Evolutionary conservation across 2,797 vertebrate species (phyloP).

Genomic region (Anomalospiza imberbis): DNA sequence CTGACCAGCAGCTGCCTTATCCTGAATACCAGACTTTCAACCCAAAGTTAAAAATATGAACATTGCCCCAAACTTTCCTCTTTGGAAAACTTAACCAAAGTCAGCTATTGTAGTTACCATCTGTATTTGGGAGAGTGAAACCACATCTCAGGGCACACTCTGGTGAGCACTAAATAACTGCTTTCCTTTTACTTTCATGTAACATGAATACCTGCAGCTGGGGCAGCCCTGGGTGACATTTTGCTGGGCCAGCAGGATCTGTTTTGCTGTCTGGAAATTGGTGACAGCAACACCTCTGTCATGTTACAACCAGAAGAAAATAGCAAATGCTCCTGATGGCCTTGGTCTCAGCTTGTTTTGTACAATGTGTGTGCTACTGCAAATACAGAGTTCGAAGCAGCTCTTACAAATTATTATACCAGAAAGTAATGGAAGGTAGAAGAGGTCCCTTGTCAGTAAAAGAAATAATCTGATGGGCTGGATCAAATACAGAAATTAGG

Average conservation of each 20-base stretch:
- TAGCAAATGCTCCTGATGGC: neutral
- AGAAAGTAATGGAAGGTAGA: neutral
- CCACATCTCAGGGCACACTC: neutral
- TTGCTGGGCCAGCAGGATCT: neutral
- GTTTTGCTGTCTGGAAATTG: neutral
- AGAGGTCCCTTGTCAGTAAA: neutral
- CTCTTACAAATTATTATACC: neutral
- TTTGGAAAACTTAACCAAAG: neutral
- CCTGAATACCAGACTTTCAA: neutral
- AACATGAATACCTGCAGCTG: neutral
- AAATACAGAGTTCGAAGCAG: neutral
- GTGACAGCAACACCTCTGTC: neutral
- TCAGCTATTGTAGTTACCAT: neutral
- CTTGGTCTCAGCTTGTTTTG: neutral
- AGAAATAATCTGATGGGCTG: neutral
- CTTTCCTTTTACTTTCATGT: neutral
- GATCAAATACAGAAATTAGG: neutral
- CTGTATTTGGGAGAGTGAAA: neutral
- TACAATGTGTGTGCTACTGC: neutral
- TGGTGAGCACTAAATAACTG: neutral
- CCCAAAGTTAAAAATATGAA: neutral
- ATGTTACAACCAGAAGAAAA: neutral
- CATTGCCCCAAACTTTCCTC: neutral
- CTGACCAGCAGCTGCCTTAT: neutral
- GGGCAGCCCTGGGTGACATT: neutral